Evolutionary conservation across 1,140 invertebrate species (phyloP), one percentile per base, ranked within the genome.

Genomic region (Psilanteris sp.): DNA sequence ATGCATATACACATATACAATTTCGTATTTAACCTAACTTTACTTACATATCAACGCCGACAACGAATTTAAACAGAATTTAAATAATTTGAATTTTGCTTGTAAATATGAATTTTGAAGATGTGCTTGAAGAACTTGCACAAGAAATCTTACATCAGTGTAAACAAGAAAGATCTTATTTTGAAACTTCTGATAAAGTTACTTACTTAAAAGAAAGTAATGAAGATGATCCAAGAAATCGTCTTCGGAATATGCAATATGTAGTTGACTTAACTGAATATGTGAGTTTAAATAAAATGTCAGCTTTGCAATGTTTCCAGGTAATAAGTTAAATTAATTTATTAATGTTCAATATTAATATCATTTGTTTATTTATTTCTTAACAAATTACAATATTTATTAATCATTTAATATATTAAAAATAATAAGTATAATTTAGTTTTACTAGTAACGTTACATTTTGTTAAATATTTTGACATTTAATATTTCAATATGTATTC

Each of bases 221-320:
- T 10, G 11, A 59, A 29, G 13, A 2, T 7, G 67, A 71, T 71
- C 55, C 67, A 11, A 71, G 57, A 48, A 5, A 10, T 11, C 15
- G 16, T 48, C 50, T 72, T 11, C 31, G 15, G 8, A 41, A 50
- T 18, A 57, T 72, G 54, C 36, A 24, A 16, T 71, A 59, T 20
- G 66, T 57, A 14, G 15, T 37, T 14, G 79, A 79, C 13, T 64
- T 78, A 27, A 68, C 83, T 1, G 83, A 82, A 52, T 83, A 82
- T 52, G 20, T 71, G 3, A 79, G 15, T 68, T 61, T 86, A 0
- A 80, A 80, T 55, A 88, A 85, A 79, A 81, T 80, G 54, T 24
- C 85, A 10, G 85, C 85, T 4, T 10, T 79, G 1, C 68, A 41
- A 18, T 80, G 78, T 48, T 78, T 88, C 16, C 59, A 78, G 67